Evolutionary conservation across 2,888 invertebrate genomes (phyloP).

Genomic region (Elmis aenea): DNA sequence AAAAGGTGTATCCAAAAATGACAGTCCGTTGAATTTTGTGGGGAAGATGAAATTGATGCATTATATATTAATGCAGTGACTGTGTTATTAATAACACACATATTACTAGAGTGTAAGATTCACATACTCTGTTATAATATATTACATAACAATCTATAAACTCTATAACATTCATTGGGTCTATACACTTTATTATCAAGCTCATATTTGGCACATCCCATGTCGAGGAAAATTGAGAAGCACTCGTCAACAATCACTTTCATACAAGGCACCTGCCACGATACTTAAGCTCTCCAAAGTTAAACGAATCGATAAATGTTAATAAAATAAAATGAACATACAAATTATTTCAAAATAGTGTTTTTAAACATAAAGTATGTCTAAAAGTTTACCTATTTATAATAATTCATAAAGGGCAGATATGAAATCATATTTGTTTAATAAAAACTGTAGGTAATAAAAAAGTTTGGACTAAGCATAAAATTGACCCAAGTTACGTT

Average conservation of each 20-base stretch:
- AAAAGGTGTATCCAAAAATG: slow-evolving; percentile 42
- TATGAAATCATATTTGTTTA: no score
- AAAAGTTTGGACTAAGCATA: no score
- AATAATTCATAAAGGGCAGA: no score
- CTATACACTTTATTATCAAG: slow-evolving; percentile 32
- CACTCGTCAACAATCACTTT: slow-evolving; percentile 27
- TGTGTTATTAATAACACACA: slow-evolving; percentile 27
- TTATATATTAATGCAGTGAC: slow-evolving; percentile 23
- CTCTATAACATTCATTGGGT: slow-evolving; percentile 44
- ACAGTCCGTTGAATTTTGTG: slow-evolving; percentile 36
- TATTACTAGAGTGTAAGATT: slow-evolving; percentile 34
- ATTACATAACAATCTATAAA: slow-evolving; percentile 47
- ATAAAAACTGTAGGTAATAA: no score
- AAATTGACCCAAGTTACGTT: no score
- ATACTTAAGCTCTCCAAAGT: slow-evolving; percentile 17
- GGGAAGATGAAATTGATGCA: slow-evolving; percentile 30
- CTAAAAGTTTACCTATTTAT: no score
- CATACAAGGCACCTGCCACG: slow-evolving; percentile 42
- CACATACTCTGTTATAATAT: slow-evolving; percentile 32
- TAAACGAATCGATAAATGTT: neutral
- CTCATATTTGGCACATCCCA: slow-evolving; percentile 43
- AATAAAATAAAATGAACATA: no score
- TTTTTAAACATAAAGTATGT: no score
- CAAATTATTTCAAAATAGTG: no score
- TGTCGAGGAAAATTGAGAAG: slow-evolving; percentile 38